phyloP scores from a whole-genome alignment of 2,888 invertebrate genomes.

The Euphydryas editha region DNA sequence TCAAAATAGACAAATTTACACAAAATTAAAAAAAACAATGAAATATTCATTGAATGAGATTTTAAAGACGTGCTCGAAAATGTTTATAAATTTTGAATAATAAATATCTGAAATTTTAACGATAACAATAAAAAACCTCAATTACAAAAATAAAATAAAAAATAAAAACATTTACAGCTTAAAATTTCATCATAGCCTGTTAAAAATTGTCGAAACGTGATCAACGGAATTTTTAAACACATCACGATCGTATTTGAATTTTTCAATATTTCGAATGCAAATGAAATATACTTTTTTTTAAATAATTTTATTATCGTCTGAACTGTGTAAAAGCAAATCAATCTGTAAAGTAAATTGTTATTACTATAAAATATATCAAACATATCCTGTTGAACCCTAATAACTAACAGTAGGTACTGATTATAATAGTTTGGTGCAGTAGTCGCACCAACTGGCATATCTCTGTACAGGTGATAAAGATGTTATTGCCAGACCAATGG shows the following conservation, averaged over 20 bases:
- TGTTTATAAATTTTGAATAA: no score
- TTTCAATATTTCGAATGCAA: constrained; percentile 18
- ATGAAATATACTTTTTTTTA: neutral
- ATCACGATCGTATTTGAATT: constrained; percentile 23
- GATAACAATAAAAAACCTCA: constrained; percentile 2
- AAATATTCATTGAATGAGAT: neutral
- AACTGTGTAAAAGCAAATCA: neutral
- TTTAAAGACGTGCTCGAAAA: no score
- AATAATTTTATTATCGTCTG: constrained; percentile 5
- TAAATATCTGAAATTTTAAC: neutral
- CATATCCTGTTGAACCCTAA: no score
- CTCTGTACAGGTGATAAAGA: no score
- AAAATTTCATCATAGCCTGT: constrained; percentile 3
- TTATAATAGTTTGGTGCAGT: no score
- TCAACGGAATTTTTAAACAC: constrained; percentile 27
- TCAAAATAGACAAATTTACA: no score
- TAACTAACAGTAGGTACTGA: no score
- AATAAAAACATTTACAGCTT: neutral
- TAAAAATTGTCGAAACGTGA: constrained; percentile 20
- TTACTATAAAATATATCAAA: no score
- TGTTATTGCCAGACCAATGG: no score
- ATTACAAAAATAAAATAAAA: constrained; percentile 9
- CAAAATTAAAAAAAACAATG: neutral
- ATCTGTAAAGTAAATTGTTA: neutral
- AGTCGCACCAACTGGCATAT: no score